These are phyloP conservation scores for Spizella passerina DNA, from an alignment of 2,797 vertebrate species.

Conservation along the genomic window DNA sequence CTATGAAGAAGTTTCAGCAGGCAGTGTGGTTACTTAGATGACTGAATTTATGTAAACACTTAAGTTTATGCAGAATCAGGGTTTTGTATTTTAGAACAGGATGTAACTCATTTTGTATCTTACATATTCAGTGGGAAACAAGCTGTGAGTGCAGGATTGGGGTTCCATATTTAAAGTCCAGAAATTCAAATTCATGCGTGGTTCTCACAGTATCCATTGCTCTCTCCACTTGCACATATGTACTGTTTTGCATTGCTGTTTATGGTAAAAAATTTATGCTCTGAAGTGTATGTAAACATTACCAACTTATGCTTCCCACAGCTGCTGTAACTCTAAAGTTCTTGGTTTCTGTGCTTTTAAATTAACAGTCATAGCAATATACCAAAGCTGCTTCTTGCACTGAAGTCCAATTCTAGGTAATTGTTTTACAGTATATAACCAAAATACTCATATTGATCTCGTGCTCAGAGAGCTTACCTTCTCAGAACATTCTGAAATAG, in stretches of 20 bases:
- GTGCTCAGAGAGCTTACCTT: background rate
- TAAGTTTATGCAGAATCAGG: conserved; percentile 5
- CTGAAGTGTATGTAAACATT: background rate
- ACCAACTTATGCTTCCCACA: conserved; percentile 16
- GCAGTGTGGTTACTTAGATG: background rate
- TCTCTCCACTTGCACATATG: conserved; percentile 23
- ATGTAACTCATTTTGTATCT: background rate
- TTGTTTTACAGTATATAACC: background rate
- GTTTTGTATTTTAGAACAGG: background rate
- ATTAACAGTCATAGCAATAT: background rate
- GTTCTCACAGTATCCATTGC: conserved; percentile 42
- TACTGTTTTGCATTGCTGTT: conserved; percentile 13
- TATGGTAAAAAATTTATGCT: conserved; percentile 44
- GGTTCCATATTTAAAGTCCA: conserved; percentile 32
- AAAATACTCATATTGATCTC: background rate
- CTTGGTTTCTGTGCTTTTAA: background rate
- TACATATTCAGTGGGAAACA: background rate
- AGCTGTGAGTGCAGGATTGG: conserved; percentile 1
- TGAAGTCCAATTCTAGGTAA: conserved; percentile 16
- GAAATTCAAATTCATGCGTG: conserved; percentile 47
- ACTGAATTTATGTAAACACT: background rate
- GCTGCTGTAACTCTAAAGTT: conserved; percentile 29
- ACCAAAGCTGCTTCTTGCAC: background rate
- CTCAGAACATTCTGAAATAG: background rate
- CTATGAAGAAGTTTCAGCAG: background rate